phyloP scores from a whole-genome alignment of 2,113 vertebrate species.

The Pituophis catenifer region DNA sequence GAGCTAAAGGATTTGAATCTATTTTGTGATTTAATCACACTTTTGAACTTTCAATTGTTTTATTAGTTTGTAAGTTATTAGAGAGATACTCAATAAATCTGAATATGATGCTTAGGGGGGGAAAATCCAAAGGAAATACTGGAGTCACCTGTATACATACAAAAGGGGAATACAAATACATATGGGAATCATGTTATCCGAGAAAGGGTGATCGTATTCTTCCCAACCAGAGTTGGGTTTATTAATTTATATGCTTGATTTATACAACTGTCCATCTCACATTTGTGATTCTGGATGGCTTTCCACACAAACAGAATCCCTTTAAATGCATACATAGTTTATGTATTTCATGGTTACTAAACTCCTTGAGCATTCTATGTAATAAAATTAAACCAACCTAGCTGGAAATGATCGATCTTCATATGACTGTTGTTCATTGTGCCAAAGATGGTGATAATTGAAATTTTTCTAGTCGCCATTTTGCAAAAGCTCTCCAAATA shows the following conservation, averaged over 20 bases:
- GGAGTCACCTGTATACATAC: slow-evolving; percentile 7
- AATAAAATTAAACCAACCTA: slow-evolving; percentile 73
- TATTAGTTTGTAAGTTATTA: slow-evolving; percentile 29
- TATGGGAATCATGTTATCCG: not conserved
- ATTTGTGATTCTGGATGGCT: slow-evolving; percentile 19
- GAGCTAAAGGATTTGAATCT: slow-evolving; percentile 6
- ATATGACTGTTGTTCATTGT: slow-evolving; percentile 91
- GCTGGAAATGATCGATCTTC: slow-evolving; percentile 99
- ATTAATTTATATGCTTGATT: not conserved
- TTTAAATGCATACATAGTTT: not conserved
- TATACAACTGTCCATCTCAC: not conserved
- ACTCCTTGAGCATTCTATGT: not conserved
- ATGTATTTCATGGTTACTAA: not conserved
- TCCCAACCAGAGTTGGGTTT: not conserved
- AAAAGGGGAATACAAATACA: not conserved
- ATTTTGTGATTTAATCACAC: not conserved
- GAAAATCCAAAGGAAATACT: slow-evolving; percentile 29
- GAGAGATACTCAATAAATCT: slow-evolving; percentile 22
- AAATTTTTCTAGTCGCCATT: slow-evolving; percentile 94
- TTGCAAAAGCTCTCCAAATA: slow-evolving; percentile 98
- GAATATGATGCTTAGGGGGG: slow-evolving; percentile 26
- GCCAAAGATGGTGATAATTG: slow-evolving; percentile 93
- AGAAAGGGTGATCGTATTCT: not conserved
- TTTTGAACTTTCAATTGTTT: slow-evolving; percentile 23
- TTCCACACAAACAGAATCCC: not conserved